A percentile compares a stretch with the other conserved stretches of the same genome.
These are phyloP conservation scores for Heliconius ismenius DNA, from an alignment of 2,888 invertebrate genomes.

Conservation along the genomic window DNA sequence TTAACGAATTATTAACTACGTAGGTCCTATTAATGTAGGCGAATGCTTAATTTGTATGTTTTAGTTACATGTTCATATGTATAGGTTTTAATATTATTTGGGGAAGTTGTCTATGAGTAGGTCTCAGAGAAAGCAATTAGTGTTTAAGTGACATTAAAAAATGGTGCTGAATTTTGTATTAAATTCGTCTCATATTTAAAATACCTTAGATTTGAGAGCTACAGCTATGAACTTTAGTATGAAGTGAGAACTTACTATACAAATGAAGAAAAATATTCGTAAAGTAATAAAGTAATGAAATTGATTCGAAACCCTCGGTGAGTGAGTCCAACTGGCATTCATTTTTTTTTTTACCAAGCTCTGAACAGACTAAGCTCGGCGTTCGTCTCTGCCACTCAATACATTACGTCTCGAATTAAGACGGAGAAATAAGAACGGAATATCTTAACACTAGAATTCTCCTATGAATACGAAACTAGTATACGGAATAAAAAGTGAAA, in stretches of 20 bases:
- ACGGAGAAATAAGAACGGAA: neutral
- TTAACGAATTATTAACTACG: slow-evolving; percentile 28
- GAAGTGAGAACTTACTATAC: no score
- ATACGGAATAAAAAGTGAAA: neutral
- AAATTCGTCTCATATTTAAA: no score
- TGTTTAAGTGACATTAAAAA: neutral
- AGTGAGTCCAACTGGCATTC: no score
- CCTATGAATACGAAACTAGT: no score
- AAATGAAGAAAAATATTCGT: no score
- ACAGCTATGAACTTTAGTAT: no score
- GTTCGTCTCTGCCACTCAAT: neutral
- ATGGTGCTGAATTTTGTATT: no score
- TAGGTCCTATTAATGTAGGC: neutral
- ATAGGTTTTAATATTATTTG: neutral
- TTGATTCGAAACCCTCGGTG: no score
- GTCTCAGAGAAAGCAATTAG: neutral
- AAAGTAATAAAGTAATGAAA: no score
- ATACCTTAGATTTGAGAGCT: no score
- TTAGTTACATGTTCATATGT: neutral
- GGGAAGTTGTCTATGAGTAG: neutral
- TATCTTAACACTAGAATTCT: neutral
- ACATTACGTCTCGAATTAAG: neutral
- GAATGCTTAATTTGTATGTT: slow-evolving; percentile 9
- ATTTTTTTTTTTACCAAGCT: neutral
- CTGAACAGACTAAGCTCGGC: neutral